Conservation (phyloP, 2,113 vertebrate genomes). For the Hyperopisus bebe region DNA sequence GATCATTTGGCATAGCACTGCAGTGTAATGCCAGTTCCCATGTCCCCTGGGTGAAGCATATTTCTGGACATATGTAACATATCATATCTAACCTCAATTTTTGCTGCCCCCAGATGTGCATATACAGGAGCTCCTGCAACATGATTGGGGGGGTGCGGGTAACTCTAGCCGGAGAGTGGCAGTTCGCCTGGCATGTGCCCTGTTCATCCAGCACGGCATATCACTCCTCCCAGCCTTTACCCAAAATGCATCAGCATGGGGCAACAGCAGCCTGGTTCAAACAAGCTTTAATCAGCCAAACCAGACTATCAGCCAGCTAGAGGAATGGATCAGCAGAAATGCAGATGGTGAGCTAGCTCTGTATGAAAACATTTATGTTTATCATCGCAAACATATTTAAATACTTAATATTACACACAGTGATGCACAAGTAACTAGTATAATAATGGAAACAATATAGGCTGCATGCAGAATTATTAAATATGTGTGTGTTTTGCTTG, state of each 20-base stretch:
- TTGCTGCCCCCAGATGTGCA: constrained; percentile 49
- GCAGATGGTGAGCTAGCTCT: constrained; percentile 44
- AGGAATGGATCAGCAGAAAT: constrained; percentile 28
- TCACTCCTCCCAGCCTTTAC: constrained; percentile 60
- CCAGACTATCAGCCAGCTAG: constrained; percentile 36
- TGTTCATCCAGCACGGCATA: constrained; percentile 57
- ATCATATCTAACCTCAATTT: neutral
- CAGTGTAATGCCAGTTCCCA: neutral
- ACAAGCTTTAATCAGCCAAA: constrained; percentile 59
- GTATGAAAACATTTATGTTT: neutral
- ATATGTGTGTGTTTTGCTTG: neutral
- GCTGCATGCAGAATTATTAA: neutral
- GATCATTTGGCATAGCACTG: neutral
- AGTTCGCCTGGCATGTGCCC: constrained; percentile 65
- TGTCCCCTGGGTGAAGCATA: neutral
- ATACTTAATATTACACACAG: neutral
- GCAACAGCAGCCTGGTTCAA: constrained; percentile 65
- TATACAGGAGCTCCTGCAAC: constrained; percentile 58
- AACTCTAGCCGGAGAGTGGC: constrained; percentile 48
- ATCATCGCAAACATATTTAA: neutral
- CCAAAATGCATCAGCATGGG: constrained; percentile 55
- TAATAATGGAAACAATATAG: neutral
- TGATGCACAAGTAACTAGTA: neutral
- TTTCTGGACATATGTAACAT: constrained; percentile 42
- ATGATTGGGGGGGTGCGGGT: constrained; percentile 31